These are phyloP conservation scores for Nannoperca australis DNA, from an alignment of 2,797 vertebrate species.

Conservation along the genomic window DNA sequence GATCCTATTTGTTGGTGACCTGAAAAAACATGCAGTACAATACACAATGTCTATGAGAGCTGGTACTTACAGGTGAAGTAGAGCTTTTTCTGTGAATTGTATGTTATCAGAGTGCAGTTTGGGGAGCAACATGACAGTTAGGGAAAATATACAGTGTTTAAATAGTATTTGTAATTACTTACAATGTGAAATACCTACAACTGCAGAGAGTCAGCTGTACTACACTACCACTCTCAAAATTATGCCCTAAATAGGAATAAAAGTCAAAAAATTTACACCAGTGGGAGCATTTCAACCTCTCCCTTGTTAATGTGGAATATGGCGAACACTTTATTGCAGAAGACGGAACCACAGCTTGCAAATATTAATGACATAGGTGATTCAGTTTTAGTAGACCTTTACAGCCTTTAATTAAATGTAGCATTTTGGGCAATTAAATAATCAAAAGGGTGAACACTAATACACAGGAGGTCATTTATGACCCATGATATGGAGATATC, in stretches of 20 bases:
- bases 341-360: slow-evolving; percentile 29
- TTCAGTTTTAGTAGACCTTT: slow-evolving; percentile 56
- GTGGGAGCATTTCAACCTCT: slow-evolving; percentile 24
- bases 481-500: slow-evolving; percentile 52
- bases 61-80: slow-evolving; percentile 54
- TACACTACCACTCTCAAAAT: neutral
- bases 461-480: slow-evolving; percentile 49
- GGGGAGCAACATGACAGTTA: neutral
- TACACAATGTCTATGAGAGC: slow-evolving; percentile 69
- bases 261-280: slow-evolving; percentile 32
- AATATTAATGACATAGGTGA: slow-evolving; percentile 32
- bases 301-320: slow-evolving; percentile 33
- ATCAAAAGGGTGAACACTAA: slow-evolving; percentile 48
- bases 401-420: slow-evolving; percentile 57
- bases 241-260: slow-evolving; percentile 18
- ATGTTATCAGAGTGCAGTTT: slow-evolving; percentile 40
- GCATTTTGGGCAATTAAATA: slow-evolving; percentile 62
- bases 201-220: neutral
- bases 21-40: slow-evolving; percentile 78
- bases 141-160: neutral
- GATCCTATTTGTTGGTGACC: slow-evolving; percentile 84
- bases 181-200: neutral
- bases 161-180: neutral
- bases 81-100: slow-evolving; percentile 41
- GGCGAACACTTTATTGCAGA: slow-evolving; percentile 26